Percentiles rank a stretch among this genome's conserved stretches.
These are phyloP conservation scores for Eudyptes chrysolophus DNA, from an alignment of 2,113 vertebrate species.

Conservation along the genomic window DNA sequence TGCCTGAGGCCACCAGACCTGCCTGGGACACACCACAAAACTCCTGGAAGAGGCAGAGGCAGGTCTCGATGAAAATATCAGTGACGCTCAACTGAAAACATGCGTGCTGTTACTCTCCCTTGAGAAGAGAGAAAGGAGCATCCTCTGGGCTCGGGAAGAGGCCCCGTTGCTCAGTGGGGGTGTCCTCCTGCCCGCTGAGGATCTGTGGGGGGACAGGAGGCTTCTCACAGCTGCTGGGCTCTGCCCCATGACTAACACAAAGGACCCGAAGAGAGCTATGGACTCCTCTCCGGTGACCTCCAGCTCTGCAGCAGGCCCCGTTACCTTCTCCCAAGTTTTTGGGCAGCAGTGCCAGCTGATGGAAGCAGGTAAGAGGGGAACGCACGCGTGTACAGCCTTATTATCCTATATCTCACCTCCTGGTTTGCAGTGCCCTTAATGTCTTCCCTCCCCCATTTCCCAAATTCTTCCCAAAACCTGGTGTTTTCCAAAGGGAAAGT, in stretches of 20 bases:
- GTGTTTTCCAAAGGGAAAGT: background rate
- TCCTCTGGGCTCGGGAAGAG: background rate
- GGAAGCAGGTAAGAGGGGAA: constrained; percentile 77
- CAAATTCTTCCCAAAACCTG: background rate
- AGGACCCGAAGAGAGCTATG: constrained; percentile 47
- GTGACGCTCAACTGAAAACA: accelerated
- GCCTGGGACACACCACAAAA: accelerated
- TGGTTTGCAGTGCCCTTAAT: accelerated
- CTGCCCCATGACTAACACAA: constrained; percentile 4
- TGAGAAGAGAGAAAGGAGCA: background rate
- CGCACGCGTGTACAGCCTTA: accelerated
- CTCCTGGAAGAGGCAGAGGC: background rate
- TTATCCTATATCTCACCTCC: background rate
- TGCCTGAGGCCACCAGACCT: background rate
- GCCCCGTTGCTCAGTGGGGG: accelerated
- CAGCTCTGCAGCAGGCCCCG: background rate
- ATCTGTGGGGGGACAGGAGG: accelerated
- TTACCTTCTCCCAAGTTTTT: constrained; percentile 80
- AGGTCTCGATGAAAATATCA: accelerated
- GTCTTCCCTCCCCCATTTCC: background rate
- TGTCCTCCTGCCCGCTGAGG: background rate
- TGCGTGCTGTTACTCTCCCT: accelerated
- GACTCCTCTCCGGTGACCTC: constrained; percentile 45
- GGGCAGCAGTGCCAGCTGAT: constrained; percentile 82
- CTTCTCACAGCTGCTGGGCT: background rate